Conservation (phyloP, 2,797 vertebrate genomes). For the Gastrophryne carolinensis region DNA sequence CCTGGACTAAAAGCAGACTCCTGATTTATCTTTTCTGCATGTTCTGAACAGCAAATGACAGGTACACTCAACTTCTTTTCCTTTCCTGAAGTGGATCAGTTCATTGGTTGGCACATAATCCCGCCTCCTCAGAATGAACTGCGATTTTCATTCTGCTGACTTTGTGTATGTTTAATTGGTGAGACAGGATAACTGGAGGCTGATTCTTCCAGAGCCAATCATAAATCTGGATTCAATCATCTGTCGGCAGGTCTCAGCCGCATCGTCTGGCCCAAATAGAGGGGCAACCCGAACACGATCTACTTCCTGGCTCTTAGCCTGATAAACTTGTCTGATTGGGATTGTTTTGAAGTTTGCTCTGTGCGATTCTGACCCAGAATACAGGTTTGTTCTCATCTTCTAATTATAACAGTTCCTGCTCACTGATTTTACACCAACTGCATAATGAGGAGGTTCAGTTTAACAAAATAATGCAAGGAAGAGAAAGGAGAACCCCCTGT, state of each 20-base stretch:
- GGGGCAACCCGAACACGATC: not conserved
- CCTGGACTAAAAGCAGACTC: too few relatives aligned
- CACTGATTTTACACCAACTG: too few relatives aligned
- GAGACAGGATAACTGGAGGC: constrained; percentile 3
- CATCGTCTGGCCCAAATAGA: not conserved
- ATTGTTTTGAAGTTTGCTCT: too few relatives aligned
- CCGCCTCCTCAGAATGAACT: not conserved
- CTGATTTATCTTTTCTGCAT: too few relatives aligned
- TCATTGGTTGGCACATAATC: not conserved
- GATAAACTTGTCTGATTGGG: not conserved
- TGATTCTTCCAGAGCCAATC: constrained; percentile 24
- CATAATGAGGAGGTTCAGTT: too few relatives aligned
- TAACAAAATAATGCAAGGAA: too few relatives aligned
- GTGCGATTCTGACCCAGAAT: too few relatives aligned
- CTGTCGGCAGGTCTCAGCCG: not conserved
- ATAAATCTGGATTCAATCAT: constrained; percentile 31
- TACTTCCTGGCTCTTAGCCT: not conserved
- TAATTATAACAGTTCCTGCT: too few relatives aligned
- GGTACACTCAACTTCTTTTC: too few relatives aligned
- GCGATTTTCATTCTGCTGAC: constrained; percentile 15
- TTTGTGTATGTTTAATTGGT: constrained; percentile 11
- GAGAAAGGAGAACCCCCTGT: too few relatives aligned
- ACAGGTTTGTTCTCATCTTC: too few relatives aligned
- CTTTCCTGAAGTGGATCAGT: not conserved
- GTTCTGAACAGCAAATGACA: too few relatives aligned